Conservation (phyloP, 2,113 vertebrate genomes). For the Pogonocichla stellata region DNA sequence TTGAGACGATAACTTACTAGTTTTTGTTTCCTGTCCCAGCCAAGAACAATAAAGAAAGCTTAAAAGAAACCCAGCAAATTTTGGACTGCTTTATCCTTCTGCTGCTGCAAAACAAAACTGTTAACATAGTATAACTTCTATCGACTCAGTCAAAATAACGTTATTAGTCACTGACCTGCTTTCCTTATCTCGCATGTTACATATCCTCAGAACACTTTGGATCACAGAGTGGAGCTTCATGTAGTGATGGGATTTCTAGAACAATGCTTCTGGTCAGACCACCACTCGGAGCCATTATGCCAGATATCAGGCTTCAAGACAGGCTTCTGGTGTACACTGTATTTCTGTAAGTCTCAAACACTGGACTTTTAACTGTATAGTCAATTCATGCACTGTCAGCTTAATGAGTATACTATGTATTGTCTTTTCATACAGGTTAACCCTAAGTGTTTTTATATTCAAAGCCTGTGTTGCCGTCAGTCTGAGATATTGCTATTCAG, state of each 20-base stretch:
- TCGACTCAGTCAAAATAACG: neutral
- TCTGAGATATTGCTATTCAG: constrained; percentile 10
- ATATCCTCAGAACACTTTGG: neutral
- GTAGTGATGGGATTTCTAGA: neutral
- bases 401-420: neutral
- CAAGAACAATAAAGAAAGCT: constrained; percentile 27
- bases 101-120: neutral
- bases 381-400: neutral
- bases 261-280: neutral
- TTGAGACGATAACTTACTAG: neutral
- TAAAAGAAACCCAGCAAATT: constrained; percentile 17
- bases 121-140: neutral
- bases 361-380: neutral
- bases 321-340: neutral
- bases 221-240: neutral
- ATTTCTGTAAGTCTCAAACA: neutral
- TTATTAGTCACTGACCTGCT: neutral
- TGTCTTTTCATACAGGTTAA: neutral
- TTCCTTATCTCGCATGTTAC: neutral
- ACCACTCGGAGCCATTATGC: neutral
- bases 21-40: constrained; percentile 5
- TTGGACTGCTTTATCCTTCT: neutral
- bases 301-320: neutral
- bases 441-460: neutral
- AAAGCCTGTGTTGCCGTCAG: neutral